phyloP scores from a whole-genome alignment of 2,888 invertebrate species.

The Drosophila demipolita region DNA sequence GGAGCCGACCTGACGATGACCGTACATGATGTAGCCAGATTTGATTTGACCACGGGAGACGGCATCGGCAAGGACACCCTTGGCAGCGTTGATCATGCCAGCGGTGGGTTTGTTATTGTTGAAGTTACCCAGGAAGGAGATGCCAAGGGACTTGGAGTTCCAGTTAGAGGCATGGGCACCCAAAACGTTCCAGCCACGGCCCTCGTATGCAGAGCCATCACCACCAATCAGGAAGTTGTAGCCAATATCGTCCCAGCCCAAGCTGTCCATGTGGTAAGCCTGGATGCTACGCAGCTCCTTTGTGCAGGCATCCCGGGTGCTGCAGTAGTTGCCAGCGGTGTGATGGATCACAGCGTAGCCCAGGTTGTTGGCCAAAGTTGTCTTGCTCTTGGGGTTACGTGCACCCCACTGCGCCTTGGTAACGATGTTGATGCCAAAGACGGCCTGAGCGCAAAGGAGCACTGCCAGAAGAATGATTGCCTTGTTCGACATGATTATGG shows the following conservation, averaged over 20 bases:
- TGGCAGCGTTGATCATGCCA: constrained; percentile 64
- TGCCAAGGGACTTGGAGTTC: constrained; percentile 76
- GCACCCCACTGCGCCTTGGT: constrained; percentile 67
- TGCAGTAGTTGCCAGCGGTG: constrained; percentile 67
- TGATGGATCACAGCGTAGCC: constrained; percentile 71
- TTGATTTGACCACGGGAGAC: constrained; percentile 60
- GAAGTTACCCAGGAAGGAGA: constrained; percentile 78
- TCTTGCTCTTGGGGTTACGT: constrained; percentile 64
- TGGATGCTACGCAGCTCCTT: constrained; percentile 72
- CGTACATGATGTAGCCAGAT: constrained; percentile 63
- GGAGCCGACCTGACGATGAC: constrained; percentile 77
- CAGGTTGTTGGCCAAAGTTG: constrained; percentile 46
- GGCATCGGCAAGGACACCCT: constrained; percentile 67
- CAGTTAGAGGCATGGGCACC: constrained; percentile 77
- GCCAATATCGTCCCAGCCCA: constrained; percentile 77
- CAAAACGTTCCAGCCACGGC: constrained; percentile 73
- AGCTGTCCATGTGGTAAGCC: constrained; percentile 70
- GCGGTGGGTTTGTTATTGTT: constrained; percentile 52
- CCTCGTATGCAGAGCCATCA: constrained; percentile 79
- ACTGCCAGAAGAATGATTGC: constrained; percentile 53
- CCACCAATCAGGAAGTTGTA: constrained; percentile 78
- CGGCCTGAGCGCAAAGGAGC: constrained; percentile 53
- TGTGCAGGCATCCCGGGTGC: constrained; percentile 57
- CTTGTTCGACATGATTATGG: constrained; percentile 56
- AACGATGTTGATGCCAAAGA: constrained; percentile 55